Evolutionary conservation across 1,140 invertebrate genomes (phyloP).

Genomic region (Atta colombica): DNA sequence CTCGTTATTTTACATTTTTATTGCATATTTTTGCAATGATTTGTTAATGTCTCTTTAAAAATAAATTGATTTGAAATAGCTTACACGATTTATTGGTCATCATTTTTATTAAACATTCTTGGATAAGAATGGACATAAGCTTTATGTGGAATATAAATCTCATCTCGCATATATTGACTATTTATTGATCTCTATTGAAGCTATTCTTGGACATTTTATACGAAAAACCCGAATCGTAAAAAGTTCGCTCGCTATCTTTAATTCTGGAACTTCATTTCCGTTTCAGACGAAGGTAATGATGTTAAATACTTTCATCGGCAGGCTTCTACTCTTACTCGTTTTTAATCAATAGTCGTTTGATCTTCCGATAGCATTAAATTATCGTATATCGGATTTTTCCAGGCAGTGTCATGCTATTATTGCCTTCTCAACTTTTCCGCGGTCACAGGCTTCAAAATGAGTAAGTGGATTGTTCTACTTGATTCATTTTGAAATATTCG

Average conservation of each 20-base stretch:
- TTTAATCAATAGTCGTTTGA: constrained; percentile 57
- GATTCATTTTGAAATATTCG: constrained; percentile 14
- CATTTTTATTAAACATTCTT: not conserved
- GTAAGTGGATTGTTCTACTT: constrained; percentile 10
- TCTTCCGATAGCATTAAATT: constrained; percentile 40
- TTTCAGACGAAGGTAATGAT: constrained; percentile 12
- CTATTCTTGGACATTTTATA: not conserved
- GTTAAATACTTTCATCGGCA: constrained; percentile 40
- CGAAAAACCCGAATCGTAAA: not conserved
- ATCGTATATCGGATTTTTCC: constrained; percentile 47
- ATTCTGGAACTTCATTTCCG: not conserved
- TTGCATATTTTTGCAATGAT: not conserved
- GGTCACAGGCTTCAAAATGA: constrained; percentile 7
- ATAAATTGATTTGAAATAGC: not conserved
- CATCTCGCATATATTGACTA: not conserved
- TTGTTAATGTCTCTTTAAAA: not conserved
- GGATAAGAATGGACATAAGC: not conserved
- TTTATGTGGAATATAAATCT: not conserved
- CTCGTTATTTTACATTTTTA: constrained; percentile 6
- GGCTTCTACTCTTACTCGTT: constrained; percentile 39
- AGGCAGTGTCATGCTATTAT: constrained; percentile 34
- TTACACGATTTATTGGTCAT: not conserved
- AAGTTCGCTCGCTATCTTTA: constrained; percentile 22
- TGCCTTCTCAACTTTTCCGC: constrained; percentile 33
- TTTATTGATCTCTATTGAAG: not conserved